Conservation (phyloP, 2,888 invertebrate species). For the Agrotis exclamationis region DNA sequence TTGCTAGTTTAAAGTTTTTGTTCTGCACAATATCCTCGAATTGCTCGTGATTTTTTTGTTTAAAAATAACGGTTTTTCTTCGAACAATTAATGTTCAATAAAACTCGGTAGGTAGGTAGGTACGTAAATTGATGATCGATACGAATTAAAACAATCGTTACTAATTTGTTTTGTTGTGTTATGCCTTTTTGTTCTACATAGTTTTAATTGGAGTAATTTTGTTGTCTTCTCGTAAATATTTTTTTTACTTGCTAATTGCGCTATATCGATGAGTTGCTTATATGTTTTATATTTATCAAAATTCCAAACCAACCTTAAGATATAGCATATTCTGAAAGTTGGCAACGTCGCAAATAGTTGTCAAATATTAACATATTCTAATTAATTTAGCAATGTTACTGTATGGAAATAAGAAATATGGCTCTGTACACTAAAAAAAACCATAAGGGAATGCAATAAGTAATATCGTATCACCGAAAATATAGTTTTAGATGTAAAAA, state of each 20-base stretch:
- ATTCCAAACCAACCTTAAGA: no score
- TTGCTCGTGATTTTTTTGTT: constrained; percentile 35
- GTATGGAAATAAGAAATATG: no score
- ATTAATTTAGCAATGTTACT: no score
- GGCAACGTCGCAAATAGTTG: no score
- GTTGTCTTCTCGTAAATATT: background rate
- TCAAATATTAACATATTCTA: no score
- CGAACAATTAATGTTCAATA: constrained; percentile 12
- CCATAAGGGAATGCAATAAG: no score
- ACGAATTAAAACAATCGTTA: constrained; percentile 46
- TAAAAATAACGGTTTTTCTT: constrained; percentile 44
- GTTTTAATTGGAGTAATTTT: constrained; percentile 1
- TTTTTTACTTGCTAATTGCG: background rate
- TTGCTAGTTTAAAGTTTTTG: constrained; percentile 45
- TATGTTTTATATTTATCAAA: no score
- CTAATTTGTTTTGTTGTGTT: constrained; percentile 30
- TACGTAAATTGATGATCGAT: constrained; percentile 34
- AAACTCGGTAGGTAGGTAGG: constrained; percentile 41
- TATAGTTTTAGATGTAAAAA: no score
- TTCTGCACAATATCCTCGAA: constrained; percentile 41
- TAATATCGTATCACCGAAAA: no score
- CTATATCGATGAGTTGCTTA: no score
- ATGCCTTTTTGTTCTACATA: constrained; percentile 5
- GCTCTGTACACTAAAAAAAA: no score
- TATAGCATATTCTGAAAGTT: no score